phyloP scores from a whole-genome alignment of 2,797 vertebrate genomes.

The Tiaroga cobitis region DNA sequence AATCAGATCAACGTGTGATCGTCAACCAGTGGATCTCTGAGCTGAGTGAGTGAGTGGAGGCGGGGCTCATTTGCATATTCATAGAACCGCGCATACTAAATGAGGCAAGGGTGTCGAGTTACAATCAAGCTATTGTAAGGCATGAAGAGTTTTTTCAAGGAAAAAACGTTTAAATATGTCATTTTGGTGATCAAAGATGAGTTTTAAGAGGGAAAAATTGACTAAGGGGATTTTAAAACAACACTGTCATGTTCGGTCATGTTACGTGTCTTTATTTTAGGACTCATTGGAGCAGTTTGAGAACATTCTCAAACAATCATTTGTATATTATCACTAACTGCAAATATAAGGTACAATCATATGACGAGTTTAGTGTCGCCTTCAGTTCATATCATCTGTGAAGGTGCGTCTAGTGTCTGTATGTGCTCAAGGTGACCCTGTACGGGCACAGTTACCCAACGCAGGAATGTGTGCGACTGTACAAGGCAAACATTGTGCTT shows the following conservation, averaged over 20 bases:
- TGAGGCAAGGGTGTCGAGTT: too few relatives aligned
- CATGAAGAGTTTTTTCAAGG: too few relatives aligned
- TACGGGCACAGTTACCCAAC: conserved; percentile 62
- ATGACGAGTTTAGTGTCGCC: not conserved
- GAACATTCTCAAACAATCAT: not conserved
- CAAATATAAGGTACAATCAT: not conserved
- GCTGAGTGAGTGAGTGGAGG: too few relatives aligned
- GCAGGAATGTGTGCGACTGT: conserved; percentile 61
- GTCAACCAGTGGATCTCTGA: too few relatives aligned
- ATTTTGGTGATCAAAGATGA: too few relatives aligned
- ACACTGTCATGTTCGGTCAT: not conserved
- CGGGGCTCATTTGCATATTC: too few relatives aligned
- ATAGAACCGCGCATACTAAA: too few relatives aligned
- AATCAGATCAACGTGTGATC: too few relatives aligned
- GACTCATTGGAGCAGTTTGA: not conserved
- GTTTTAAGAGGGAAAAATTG: too few relatives aligned
- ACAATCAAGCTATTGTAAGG: too few relatives aligned
- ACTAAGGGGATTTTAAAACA: too few relatives aligned
- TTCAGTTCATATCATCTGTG: not conserved
- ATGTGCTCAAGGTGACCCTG: conserved; percentile 65
- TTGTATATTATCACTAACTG: not conserved
- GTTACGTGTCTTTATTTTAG: not conserved
- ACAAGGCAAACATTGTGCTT: conserved; percentile 61
- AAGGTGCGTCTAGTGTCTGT: conserved; percentile 8
- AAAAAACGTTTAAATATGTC: too few relatives aligned